Evolutionary conservation across 2,113 vertebrate species (phyloP), one percentile per base, ranked within the genome.

Genomic region (Lanius collurio): DNA sequence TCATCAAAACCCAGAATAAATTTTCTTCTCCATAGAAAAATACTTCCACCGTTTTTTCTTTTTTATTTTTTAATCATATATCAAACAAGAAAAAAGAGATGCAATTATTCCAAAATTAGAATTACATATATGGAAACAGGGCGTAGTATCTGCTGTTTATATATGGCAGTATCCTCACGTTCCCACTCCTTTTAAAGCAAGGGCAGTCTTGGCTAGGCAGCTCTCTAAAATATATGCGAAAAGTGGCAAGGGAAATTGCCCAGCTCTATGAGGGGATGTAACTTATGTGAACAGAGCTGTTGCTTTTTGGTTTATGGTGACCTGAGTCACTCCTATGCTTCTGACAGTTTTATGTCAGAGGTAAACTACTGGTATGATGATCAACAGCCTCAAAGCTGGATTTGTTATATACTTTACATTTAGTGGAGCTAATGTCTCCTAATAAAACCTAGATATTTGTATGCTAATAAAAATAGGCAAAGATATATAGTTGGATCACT

Each of bases 351-450:
- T 84, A 83, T 76, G 55, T 83, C 81, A 77, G 26, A 35, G 79
- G 85, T 74, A 65, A 89, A 97, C 95, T 95, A 94, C 63, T 81
- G 76, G 50, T 57, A 84, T 12, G 31, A 94, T 69, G 93, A 97
- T 96, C 93, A 95, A 83, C 89, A 84, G 70, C 53, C 60, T 85
- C 55, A 90, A 90, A 92, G 50, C 60, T 96, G 94, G 83, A 93
- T 94, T 95, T 98, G 88, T 89, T 86, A 74, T 87, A 93, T 73
- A 95, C 53, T 74, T 74, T 84, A 93, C 85, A 89, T 79, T 92
- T 77, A 91, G 94, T 75, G 83, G 97, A 93, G 82, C 69, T 92
- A 96, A 90, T 53, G 63, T 78, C 63, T 95, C 67, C 28, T 39
- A 73, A 92, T 94, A 88, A 97, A 86, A 82, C 33, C 55, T 71